A percentile compares a stretch with the other conserved stretches of the same genome.
Evolutionary conservation across 2,113 vertebrate genomes (phyloP).

Genomic region (Toxostoma redivivum): DNA sequence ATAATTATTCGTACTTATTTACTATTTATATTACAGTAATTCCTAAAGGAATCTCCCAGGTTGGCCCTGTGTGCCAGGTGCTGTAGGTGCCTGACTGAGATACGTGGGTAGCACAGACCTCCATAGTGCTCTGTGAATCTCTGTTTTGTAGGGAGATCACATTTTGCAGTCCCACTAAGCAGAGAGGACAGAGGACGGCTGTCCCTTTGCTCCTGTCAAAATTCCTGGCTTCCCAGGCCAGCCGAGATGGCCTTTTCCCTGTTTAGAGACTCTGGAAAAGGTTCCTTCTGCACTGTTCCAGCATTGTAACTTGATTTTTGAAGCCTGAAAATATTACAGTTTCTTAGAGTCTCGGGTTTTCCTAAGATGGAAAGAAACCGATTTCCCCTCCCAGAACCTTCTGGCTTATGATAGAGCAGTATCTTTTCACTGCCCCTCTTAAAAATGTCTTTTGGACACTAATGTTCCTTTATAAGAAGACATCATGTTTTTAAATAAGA

Average conservation of each 20-base stretch:
- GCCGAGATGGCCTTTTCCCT: neutral
- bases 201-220: neutral
- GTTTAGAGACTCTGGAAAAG: neutral
- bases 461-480: neutral
- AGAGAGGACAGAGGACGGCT: neutral
- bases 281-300: neutral
- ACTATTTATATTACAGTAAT: constrained; percentile 30
- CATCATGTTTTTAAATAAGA: neutral
- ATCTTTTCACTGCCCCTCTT: neutral
- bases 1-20: constrained; percentile 59
- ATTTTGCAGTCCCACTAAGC: neutral
- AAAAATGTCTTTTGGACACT: neutral
- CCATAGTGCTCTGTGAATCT: neutral
- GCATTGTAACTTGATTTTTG: neutral
- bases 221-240: neutral
- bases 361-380: neutral
- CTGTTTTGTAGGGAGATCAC: neutral
- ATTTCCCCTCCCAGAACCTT: neutral
- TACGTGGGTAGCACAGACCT: neutral
- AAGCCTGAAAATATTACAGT: neutral
- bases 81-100: neutral
- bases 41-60: neutral
- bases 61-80: neutral
- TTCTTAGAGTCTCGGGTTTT: neutral
- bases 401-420: neutral